phyloP scores from a whole-genome alignment of 2,797 vertebrate genomes.

The Coendou prehensilis region DNA sequence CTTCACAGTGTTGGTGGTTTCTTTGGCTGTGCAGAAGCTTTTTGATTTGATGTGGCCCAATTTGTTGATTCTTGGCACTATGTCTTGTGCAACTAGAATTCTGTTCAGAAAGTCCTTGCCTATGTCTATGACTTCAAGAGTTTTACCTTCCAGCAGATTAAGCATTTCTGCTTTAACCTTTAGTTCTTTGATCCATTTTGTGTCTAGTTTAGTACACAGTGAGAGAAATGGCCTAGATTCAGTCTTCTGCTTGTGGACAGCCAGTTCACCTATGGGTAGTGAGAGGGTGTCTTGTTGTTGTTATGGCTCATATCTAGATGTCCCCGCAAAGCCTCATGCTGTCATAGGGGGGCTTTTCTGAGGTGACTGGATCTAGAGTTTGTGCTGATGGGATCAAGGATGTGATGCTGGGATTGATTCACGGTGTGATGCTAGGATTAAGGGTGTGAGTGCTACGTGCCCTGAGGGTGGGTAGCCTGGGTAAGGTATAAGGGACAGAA shows the following conservation, averaged over 20 bases:
- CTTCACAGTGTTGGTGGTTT: background rate
- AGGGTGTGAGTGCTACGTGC: background rate
- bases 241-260: background rate
- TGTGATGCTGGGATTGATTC: background rate
- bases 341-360: background rate
- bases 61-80: background rate
- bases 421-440: background rate
- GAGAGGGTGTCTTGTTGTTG: background rate
- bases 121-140: background rate
- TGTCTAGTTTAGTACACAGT: background rate
- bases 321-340: background rate
- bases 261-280: background rate
- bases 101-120: background rate
- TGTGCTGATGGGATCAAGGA: background rate
- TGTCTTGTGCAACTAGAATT: background rate
- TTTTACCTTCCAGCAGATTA: background rate
- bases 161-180: background rate
- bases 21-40: background rate
- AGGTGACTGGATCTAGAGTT: background rate
- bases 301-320: background rate
- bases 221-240: background rate
- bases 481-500: background rate
- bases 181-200: background rate
- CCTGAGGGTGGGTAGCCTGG: background rate
- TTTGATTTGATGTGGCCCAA: background rate